phyloP scores from a whole-genome alignment of 2,888 invertebrate species.

The Leistus spinibarbis region DNA sequence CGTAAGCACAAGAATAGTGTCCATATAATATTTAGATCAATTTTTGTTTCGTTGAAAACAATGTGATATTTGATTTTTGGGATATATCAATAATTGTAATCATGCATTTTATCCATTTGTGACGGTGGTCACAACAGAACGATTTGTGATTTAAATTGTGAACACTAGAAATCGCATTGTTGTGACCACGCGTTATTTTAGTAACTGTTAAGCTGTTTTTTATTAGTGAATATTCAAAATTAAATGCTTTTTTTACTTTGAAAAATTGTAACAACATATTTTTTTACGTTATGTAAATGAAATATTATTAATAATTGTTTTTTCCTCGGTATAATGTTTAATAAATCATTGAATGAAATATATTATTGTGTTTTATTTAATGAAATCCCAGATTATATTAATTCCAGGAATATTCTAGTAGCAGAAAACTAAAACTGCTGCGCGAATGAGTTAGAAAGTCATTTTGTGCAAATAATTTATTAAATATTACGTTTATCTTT shows the following conservation, averaged over 20 bases:
- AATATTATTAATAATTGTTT: conserved; percentile 21
- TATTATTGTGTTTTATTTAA: background rate
- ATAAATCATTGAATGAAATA: conserved; percentile 20
- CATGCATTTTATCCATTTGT: background rate
- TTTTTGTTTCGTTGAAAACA: background rate
- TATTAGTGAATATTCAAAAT: conserved; percentile 20
- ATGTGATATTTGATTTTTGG: background rate
- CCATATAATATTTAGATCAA: background rate
- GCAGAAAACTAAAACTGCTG: background rate
- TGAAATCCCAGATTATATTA: background rate
- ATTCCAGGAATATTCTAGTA: background rate
- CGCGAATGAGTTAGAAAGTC: background rate
- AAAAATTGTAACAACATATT: conserved; percentile 31
- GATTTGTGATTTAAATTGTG: background rate
- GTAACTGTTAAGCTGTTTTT: conserved; percentile 21
- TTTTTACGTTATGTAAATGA: conserved; percentile 37
- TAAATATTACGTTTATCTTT: background rate
- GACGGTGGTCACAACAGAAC: background rate
- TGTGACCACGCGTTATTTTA: background rate
- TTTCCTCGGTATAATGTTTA: conserved; percentile 32
- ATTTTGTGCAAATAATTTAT: background rate
- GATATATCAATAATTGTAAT: background rate
- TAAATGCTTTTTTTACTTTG: conserved; percentile 28
- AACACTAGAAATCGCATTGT: background rate
- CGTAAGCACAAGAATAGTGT: background rate